A percentile compares a stretch with the other conserved stretches of the same genome.
Conservation (phyloP, 2,797 vertebrate genomes). For the Thamnophis elegans region DNA sequence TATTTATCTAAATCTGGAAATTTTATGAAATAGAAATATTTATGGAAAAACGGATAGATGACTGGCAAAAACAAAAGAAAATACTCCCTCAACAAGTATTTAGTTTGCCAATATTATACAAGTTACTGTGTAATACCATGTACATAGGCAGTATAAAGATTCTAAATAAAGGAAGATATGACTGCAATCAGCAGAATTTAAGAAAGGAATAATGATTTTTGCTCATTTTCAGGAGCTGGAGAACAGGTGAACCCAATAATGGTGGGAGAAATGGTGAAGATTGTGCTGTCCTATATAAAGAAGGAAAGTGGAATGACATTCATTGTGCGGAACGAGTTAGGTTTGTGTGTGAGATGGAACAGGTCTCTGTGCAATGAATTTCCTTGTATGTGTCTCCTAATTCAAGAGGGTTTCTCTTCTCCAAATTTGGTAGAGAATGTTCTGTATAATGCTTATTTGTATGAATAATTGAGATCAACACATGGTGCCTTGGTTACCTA, state of each 20-base stretch:
- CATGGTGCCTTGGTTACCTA: neutral
- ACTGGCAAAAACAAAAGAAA: neutral
- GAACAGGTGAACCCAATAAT: neutral
- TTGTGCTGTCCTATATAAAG: neutral
- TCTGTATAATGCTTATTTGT: neutral
- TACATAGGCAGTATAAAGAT: neutral
- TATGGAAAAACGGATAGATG: neutral
- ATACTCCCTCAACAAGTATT: neutral
- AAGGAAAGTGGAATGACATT: slow-evolving; percentile 13
- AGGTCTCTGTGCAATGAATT: neutral
- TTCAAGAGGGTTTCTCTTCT: neutral
- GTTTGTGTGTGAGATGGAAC: slow-evolving; percentile 1
- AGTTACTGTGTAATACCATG: neutral
- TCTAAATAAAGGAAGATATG: neutral
- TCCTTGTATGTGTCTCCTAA: neutral
- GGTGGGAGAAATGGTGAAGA: neutral
- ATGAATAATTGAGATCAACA: neutral
- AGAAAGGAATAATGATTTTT: neutral
- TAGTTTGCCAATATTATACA: neutral
- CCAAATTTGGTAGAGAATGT: neutral
- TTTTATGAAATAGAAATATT: neutral
- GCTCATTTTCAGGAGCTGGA: slow-evolving; percentile 12
- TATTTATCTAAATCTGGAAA: neutral
- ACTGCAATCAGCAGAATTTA: neutral
- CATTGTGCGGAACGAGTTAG: neutral